Evolutionary conservation across 2,888 invertebrate species (phyloP).

Genomic region (Brachyptera putata): DNA sequence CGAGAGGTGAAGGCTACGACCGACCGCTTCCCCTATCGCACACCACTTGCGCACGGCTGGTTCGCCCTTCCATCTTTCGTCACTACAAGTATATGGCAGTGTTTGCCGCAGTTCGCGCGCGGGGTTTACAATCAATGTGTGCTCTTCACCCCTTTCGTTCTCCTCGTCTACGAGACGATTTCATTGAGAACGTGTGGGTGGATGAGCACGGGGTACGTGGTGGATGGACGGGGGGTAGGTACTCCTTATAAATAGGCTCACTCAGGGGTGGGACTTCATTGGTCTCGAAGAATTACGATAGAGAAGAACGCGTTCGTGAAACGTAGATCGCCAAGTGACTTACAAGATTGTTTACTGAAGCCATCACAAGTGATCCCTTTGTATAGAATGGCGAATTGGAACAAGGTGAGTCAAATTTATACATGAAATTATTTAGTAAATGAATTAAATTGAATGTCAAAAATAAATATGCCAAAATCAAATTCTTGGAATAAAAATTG

Average conservation of each 20-base stretch:
- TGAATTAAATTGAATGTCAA: too few species aligned
- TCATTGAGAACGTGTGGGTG: conserved; percentile 70
- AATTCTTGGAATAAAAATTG: too few species aligned
- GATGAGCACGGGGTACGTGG: conserved; percentile 49
- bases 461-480: too few species aligned
- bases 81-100: too few species aligned
- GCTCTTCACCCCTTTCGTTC: conserved; percentile 40
- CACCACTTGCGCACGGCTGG: too few species aligned
- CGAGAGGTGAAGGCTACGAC: too few species aligned
- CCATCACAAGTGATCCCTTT: too few species aligned
- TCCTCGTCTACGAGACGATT: conserved; percentile 45
- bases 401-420: too few species aligned
- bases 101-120: conserved; percentile 31
- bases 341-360: background rate
- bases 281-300: background rate
- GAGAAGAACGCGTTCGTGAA: background rate
- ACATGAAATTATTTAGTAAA: too few species aligned
- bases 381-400: too few species aligned
- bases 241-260: conserved; percentile 36
- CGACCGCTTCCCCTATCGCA: too few species aligned
- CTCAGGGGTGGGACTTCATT: conserved; percentile 41
- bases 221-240: conserved; percentile 45
- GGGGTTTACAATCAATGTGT: conserved; percentile 39
- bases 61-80: too few species aligned
- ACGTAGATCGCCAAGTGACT: background rate